A percentile compares a stretch with the other conserved stretches of the same genome.
Conservation (phyloP, 2,797 vertebrate species). For the Amphiprion clarkii region DNA sequence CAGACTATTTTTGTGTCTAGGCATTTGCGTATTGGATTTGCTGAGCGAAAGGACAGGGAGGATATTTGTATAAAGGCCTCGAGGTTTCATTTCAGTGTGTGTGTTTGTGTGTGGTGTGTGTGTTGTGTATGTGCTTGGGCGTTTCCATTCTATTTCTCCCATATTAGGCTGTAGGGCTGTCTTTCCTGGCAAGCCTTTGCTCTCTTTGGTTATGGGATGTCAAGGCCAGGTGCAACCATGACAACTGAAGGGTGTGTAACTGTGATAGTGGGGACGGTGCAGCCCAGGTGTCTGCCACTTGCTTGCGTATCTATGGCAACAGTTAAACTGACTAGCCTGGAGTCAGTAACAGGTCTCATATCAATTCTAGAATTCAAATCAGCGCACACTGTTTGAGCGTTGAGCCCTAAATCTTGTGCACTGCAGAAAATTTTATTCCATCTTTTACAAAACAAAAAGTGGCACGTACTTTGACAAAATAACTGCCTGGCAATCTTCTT, state of each 20-base stretch:
- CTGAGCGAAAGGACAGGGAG: constrained; percentile 1
- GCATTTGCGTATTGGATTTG: constrained; percentile 36
- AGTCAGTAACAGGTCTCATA: not conserved
- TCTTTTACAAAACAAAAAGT: no score
- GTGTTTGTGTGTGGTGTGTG: constrained; percentile 8
- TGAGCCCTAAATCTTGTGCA: no score
- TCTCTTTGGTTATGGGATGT: constrained; percentile 44
- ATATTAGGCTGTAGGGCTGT: constrained; percentile 6
- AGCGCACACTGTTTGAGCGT: no score
- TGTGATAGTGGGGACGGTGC: constrained; percentile 48
- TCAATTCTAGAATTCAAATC: no score
- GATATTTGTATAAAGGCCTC: constrained; percentile 44
- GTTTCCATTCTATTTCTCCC: constrained; percentile 24
- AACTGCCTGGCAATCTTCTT: no score
- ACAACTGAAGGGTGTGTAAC: constrained; percentile 62
- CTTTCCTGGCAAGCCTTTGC: constrained; percentile 17
- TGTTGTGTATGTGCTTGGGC: constrained; percentile 15
- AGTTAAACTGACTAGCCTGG: not conserved
- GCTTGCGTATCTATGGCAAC: constrained; percentile 37
- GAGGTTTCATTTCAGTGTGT: constrained; percentile 38
- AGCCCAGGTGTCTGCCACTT: constrained; percentile 50
- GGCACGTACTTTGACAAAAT: no score
- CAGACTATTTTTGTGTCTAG: constrained; percentile 45
- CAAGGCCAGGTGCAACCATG: constrained; percentile 37
- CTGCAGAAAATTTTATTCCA: no score